A percentile compares a stretch with the other conserved stretches of the same genome.
Evolutionary conservation across 2,113 vertebrate genomes (phyloP).

Genomic region (Excalfactoria chinensis): DNA sequence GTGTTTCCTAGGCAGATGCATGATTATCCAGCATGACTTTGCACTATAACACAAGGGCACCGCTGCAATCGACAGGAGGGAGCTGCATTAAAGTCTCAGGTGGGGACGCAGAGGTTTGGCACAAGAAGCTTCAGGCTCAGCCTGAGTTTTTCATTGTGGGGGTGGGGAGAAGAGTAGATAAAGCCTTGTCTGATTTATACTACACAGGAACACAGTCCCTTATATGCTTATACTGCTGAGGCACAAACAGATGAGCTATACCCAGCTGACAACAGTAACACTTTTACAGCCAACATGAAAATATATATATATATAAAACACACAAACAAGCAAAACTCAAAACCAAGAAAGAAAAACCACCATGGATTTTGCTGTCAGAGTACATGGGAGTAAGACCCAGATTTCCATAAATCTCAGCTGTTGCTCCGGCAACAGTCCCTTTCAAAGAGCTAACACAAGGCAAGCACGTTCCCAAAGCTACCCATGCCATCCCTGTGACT

Average conservation of each 20-base stretch:
- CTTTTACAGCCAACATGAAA: not conserved
- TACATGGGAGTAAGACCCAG: conserved; percentile 23
- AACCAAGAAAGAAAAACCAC: not conserved
- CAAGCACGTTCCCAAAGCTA: not conserved
- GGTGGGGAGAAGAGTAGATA: not conserved
- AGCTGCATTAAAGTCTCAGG: conserved; percentile 2
- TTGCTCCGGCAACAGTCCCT: conserved; percentile 44
- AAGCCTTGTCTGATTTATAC: not conserved
- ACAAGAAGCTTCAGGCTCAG: not conserved
- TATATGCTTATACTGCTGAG: not conserved
- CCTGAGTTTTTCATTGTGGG: not conserved
- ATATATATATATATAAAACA: not conserved
- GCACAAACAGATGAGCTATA: not conserved
- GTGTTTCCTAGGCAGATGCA: conserved; percentile 7
- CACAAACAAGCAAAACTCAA: not conserved
- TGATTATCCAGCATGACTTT: conserved; percentile 64
- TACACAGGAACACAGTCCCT: not conserved
- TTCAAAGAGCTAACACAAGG: not conserved
- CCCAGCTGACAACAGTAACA: not conserved
- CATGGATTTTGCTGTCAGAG: conserved; percentile 12
- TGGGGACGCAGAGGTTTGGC: not conserved
- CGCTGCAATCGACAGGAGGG: not conserved
- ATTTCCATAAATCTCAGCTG: conserved; percentile 40
- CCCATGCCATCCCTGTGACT: not conserved
- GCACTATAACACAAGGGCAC: conserved; percentile 31